Evolutionary conservation across 2,888 invertebrate genomes (phyloP).

Genomic region (Eupithecia tripunctaria): DNA sequence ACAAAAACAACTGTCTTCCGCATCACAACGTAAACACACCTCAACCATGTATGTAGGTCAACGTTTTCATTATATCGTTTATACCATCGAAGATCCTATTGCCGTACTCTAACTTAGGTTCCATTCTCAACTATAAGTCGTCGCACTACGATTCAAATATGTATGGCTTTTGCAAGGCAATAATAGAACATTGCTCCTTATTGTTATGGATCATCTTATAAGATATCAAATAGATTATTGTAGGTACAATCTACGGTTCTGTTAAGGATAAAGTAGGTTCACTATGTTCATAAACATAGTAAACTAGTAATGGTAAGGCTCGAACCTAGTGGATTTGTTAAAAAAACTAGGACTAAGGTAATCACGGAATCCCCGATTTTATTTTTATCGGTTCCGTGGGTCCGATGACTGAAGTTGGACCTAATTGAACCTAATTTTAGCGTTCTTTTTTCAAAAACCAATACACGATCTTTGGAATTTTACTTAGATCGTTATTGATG

Average conservation of each 20-base stretch:
- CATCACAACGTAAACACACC: slow-evolving; percentile 15
- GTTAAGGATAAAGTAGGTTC: not conserved
- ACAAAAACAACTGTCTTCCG: not conserved
- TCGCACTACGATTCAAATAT: slow-evolving; percentile 22
- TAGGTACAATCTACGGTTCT: not conserved
- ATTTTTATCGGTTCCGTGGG: too few relatives aligned
- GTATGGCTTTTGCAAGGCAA: slow-evolving; percentile 9
- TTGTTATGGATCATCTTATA: slow-evolving; percentile 41
- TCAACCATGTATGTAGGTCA: slow-evolving; percentile 46
- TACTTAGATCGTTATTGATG: too few relatives aligned
- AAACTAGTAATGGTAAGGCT: not conserved
- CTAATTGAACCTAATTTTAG: too few relatives aligned
- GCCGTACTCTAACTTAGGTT: slow-evolving; percentile 17
- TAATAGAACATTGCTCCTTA: slow-evolving; percentile 36
- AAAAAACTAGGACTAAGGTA: too few relatives aligned
- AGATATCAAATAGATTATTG: slow-evolving; percentile 26
- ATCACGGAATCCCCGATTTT: too few relatives aligned
- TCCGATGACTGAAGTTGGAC: too few relatives aligned
- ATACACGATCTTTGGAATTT: too few relatives aligned
- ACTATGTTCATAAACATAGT: not conserved
- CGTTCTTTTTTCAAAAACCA: too few relatives aligned
- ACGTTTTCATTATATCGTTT: slow-evolving; percentile 48
- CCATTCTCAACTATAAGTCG: slow-evolving; percentile 26
- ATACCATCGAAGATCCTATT: slow-evolving; percentile 40
- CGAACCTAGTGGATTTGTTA: too few relatives aligned